phyloP scores from a whole-genome alignment of 2,888 invertebrate genomes.

The Hipparchia sbordonii region DNA sequence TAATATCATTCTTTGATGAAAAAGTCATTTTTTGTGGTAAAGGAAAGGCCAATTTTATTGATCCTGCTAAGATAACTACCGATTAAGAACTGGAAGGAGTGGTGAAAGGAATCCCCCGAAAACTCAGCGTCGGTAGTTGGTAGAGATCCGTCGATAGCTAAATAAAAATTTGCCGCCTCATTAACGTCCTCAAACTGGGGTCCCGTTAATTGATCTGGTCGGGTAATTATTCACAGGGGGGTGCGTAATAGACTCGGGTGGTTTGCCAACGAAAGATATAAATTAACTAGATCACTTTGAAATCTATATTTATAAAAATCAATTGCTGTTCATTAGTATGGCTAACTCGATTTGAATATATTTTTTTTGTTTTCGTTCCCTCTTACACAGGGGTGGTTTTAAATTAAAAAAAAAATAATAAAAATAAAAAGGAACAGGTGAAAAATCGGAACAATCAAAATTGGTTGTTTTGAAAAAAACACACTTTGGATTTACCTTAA shows the following conservation, averaged over 20 bases:
- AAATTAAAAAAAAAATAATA: no score
- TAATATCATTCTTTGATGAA: no score
- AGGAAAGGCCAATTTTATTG: neutral
- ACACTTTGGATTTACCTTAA: no score
- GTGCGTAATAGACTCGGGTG: conserved; percentile 56
- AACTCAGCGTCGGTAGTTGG: conserved; percentile 11
- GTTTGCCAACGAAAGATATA: conserved; percentile 5
- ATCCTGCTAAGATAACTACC: neutral
- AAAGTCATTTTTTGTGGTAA: neutral
- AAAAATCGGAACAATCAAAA: no score
- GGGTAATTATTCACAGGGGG: conserved; percentile 78
- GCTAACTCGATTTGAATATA: no score
- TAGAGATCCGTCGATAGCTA: conserved; percentile 21
- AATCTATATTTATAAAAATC: no score
- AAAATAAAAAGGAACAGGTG: no score
- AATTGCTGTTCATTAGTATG: no score
- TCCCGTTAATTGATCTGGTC: conserved; percentile 76
- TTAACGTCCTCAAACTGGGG: conserved; percentile 72
- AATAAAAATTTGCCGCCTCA: conserved; percentile 74
- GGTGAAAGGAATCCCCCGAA: neutral
- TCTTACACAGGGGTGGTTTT: no score
- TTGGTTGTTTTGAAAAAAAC: no score
- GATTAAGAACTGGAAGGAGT: neutral
- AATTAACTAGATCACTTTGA: conserved; percentile 1
- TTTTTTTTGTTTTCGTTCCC: no score